Base-by-base conservation (phyloP, 2,888 invertebrate genomes). In the Platycnemis pennipes region DNA sequence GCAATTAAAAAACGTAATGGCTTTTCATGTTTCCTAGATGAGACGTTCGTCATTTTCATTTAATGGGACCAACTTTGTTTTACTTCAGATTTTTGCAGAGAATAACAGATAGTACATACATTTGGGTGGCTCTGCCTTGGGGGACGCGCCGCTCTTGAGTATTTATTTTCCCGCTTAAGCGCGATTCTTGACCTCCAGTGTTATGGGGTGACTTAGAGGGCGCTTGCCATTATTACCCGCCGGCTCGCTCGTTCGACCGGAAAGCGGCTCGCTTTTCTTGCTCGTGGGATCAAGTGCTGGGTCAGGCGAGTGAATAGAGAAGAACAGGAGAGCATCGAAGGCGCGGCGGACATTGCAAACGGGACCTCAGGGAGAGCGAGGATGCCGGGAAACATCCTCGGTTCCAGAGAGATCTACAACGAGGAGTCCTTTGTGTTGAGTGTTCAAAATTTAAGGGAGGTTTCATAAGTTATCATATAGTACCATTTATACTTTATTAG, bases 261-360 rank as follows among this genome's bases (percentile, higher is more conserved):
- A 77, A 77, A 77, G 77, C 77, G 77, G 31, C 77, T 37, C 37
- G 77, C 77, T 13, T 63, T n/a, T 5, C 69, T 69, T 69, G 31
- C 69, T n/a, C 31, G 77, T 13, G 77, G 77, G 31, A 77, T 77
- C 77, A 77, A 77, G 77, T 77, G 37, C 37, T n/a, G 77, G 77
- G 37, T 77, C 77, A 77, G 13, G 69, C n/a, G 69, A 16, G 69
- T 2, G 31, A n/a, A 22, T 31, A 13, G 77, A 37, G 77, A 26
- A 77, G 37, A n/a, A n/a, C n/a, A n/a, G 77, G 37, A 77, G 8
- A n/a, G 31, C 16, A 13, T 63, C 26, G 77, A 77, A 77, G 77
- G 77, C 2, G 77, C 63, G 63, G 63, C 49, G 77, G 37, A 77
- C 31, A 37, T 77, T 7, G 7, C 31, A 69, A 31, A 8, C 69